Percentiles rank a stretch among this genome's conserved stretches.
Evolutionary conservation across 1,140 invertebrate genomes (phyloP).

Genomic region (Eriosoma lanigerum): DNA sequence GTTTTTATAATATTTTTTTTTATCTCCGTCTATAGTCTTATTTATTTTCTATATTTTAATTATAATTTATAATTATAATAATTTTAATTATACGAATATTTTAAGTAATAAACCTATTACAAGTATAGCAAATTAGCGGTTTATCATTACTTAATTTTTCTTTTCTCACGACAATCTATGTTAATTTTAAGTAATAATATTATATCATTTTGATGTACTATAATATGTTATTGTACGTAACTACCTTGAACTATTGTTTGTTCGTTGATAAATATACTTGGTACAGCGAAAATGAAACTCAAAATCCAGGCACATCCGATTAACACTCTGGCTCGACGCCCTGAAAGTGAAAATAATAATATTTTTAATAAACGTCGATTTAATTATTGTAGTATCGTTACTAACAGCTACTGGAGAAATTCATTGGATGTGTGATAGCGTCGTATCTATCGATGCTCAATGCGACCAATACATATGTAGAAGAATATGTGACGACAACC

Average conservation of each 20-base stretch:
- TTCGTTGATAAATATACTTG: constrained; percentile 80
- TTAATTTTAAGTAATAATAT: too few relatives aligned
- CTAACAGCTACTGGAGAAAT: constrained; percentile 91
- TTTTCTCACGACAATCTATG: too few relatives aligned
- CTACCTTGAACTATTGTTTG: constrained; percentile 75
- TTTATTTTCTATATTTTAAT: too few relatives aligned
- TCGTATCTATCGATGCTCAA: constrained; percentile 93
- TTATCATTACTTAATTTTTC: too few relatives aligned
- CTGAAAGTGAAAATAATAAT: constrained; percentile 52
- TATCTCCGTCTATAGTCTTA: too few relatives aligned
- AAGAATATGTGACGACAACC: constrained; percentile 86
- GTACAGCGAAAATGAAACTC: constrained; percentile 80
- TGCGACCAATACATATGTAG: constrained; percentile 91
- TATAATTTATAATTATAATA: too few relatives aligned
- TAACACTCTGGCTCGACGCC: constrained; percentile 77
- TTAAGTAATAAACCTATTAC: too few relatives aligned
- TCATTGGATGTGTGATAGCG: constrained; percentile 93
- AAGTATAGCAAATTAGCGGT: too few relatives aligned
- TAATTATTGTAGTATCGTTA: constrained; percentile 56
- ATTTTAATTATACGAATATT: too few relatives aligned
- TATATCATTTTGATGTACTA: too few relatives aligned
- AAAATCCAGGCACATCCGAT: constrained; percentile 80
- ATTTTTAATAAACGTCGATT: not conserved
- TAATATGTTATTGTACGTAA: too few relatives aligned
- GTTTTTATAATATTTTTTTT: too few relatives aligned